Percentiles rank a stretch among this genome's conserved stretches.
Conservation (phyloP, 1,140 invertebrate species). For the Sarcophaga bullata region DNA sequence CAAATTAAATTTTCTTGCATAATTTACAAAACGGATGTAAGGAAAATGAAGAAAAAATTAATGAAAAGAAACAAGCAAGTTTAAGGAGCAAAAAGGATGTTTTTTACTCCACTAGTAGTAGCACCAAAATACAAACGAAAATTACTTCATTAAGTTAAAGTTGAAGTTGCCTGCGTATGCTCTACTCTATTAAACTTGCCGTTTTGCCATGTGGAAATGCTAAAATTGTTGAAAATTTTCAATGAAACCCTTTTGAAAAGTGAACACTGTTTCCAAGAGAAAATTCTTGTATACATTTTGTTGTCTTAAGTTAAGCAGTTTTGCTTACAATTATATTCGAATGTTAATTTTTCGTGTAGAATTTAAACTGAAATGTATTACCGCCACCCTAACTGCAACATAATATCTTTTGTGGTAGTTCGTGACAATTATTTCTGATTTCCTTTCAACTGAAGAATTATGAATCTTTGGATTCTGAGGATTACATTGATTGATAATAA, state of each 20-base stretch:
- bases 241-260: background rate
- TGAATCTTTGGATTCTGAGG: no score
- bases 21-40: constrained; percentile 17
- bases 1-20: constrained; percentile 19
- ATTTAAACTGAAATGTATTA: no score
- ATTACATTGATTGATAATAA: no score
- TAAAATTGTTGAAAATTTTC: background rate
- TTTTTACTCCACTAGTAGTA: no score
- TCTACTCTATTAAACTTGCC: background rate
- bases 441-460: no score
- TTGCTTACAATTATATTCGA: no score
- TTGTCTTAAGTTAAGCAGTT: background rate
- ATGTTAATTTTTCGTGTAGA: no score
- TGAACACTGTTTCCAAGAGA: background rate
- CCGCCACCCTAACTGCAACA: no score
- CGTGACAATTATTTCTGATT: no score
- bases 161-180: background rate
- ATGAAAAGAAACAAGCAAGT: background rate
- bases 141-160: constrained; percentile 4
- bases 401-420: no score
- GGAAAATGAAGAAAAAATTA: background rate
- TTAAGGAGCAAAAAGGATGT: background rate
- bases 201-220: background rate
- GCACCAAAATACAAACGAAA: background rate
- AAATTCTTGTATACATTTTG: background rate